Evolutionary conservation across 2,888 invertebrate species (phyloP), one percentile per base, ranked within the genome.

Genomic region (Xanthorhoe spadicearia): DNA sequence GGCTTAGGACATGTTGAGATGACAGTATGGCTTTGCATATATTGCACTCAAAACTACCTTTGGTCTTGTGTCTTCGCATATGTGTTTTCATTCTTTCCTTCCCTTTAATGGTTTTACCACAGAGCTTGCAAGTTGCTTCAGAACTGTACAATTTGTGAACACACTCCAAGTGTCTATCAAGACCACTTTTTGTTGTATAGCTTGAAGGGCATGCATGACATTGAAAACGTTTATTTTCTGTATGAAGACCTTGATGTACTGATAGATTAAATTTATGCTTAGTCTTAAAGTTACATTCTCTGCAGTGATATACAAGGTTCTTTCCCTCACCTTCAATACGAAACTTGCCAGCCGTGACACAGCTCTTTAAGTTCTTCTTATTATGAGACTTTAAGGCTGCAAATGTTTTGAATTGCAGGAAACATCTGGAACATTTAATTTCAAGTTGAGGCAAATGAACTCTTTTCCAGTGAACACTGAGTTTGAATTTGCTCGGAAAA

Each of bases 101-200:
- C 0, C 90, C 89, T 66, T 77, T 80, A 0, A 91, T 62, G 50
- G 74, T 68, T 74, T 89, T 89, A 0, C 92, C 92, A 50, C 92
- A 92, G 15, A 77, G 79, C 7, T 88, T 83, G 63, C 92, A 92
- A 1, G 87, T 87, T 1, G 81, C 76, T 73, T 87, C 83, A 1
- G 77, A 64, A 49, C 70, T 71, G 46, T 79, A 84, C 0, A 80
- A 72, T 13, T 86, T 81, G 61, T 92, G 92, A 0, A 70, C 69
- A 0, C 66, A 35, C 70, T 91, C 90, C 63, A 80, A 80, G 62
- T 92, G 92, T 0, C 79, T 0, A 90, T 73, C 0, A 87, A 84
- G 19, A 84, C 80, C 0, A 76, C 77, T 61, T 92, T 13, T 13
- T 13, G 38, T 91, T 0, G 87, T 83, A 43, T 82, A 92, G 0